These are phyloP conservation scores for Microchrysa polita DNA, from an alignment of 2,888 invertebrate species.

Conservation along the genomic window DNA sequence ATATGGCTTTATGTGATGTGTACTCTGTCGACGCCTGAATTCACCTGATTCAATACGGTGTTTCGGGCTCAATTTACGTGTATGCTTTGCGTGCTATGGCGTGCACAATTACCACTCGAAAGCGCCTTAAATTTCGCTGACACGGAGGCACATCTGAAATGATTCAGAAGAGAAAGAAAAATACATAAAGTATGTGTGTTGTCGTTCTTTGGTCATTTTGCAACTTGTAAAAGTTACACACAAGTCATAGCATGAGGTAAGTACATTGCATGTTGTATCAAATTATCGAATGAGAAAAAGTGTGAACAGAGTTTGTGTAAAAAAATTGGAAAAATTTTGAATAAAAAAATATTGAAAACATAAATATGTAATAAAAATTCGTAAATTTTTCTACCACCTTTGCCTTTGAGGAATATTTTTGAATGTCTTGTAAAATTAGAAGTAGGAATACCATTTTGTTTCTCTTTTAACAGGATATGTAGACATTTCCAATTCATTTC, in stretches of 20 bases:
- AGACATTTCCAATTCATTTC: too few species aligned
- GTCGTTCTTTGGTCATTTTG: not conserved
- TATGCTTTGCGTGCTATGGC: not conserved
- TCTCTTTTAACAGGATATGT: too few species aligned
- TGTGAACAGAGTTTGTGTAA: too few species aligned
- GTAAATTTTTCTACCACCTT: too few species aligned
- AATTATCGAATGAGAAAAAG: not conserved
- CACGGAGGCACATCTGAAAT: slow-evolving; percentile 31
- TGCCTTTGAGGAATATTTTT: too few species aligned
- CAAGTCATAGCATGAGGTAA: slow-evolving; percentile 7
- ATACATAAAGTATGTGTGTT: slow-evolving; percentile 6
- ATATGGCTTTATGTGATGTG: not conserved
- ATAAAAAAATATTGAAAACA: too few species aligned
- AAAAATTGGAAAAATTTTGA: too few species aligned
- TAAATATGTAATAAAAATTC: too few species aligned
- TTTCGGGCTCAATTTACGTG: not conserved
- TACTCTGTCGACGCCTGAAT: slow-evolving; percentile 16
- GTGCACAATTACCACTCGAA: slow-evolving; percentile 22
- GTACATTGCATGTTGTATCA: not conserved
- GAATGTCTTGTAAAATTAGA: too few species aligned
- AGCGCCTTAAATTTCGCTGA: slow-evolving; percentile 30
- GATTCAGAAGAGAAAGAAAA: slow-evolving; percentile 17
- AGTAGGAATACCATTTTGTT: too few species aligned
- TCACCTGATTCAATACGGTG: slow-evolving; percentile 22
- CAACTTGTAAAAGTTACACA: slow-evolving; percentile 11